These are phyloP conservation scores for Neoniphon sammara DNA, from an alignment of 2,797 vertebrate genomes.

Conservation along the genomic window DNA sequence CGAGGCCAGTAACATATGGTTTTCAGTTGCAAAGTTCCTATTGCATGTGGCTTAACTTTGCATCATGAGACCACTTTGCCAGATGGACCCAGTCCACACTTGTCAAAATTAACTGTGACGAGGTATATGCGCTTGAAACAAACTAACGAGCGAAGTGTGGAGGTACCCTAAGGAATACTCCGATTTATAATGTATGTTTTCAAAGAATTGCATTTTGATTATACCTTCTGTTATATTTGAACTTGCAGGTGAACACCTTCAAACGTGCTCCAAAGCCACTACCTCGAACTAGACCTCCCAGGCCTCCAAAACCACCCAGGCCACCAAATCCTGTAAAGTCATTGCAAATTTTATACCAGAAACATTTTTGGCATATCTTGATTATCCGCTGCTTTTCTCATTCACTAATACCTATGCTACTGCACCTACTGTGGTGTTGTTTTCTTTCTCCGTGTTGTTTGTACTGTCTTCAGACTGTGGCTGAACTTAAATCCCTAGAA, in stretches of 20 bases:
- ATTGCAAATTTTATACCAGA: too few species aligned
- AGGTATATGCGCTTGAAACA: too few species aligned
- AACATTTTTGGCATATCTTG: background rate
- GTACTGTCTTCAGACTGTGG: constrained; percentile 39
- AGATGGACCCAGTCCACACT: too few species aligned
- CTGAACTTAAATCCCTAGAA: constrained; percentile 22
- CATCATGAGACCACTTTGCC: too few species aligned
- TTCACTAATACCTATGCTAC: background rate
- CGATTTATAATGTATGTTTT: too few species aligned
- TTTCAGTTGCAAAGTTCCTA: too few species aligned
- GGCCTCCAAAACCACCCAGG: background rate
- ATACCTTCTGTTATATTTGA: background rate
- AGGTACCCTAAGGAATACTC: too few species aligned
- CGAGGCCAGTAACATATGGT: too few species aligned
- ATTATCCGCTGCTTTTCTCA: background rate
- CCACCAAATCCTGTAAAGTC: constrained; percentile 48
- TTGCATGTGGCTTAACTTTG: too few species aligned
- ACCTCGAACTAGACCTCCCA: constrained; percentile 62
- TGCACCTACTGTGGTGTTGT: background rate
- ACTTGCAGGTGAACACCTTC: constrained; percentile 59
- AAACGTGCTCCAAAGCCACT: constrained; percentile 72
- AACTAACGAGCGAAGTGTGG: too few species aligned
- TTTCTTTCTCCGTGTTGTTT: background rate
- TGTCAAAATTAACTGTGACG: too few species aligned
- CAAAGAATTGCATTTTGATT: too few species aligned